These are phyloP conservation scores for Argynnis bischoffii DNA, from an alignment of 2,888 invertebrate genomes.

Conservation along the genomic window DNA sequence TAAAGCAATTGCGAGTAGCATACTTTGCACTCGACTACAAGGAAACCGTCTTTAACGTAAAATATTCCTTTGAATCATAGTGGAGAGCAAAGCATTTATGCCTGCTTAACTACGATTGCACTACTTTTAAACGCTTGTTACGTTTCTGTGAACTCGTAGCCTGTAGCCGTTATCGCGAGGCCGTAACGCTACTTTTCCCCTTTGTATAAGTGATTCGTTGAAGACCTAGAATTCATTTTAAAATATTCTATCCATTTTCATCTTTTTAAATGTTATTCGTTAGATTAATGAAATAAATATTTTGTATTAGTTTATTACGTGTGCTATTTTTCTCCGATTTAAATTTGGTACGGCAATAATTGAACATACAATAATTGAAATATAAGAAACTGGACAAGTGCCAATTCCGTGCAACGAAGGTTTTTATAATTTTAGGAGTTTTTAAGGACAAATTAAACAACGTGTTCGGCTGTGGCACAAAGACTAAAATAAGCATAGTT, in stretches of 20 bases:
- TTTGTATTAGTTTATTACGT: neutral
- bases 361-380: too few relatives aligned
- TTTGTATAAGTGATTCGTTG: constrained; percentile 5
- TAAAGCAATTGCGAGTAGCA: neutral
- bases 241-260: neutral
- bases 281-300: neutral
- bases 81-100: constrained; percentile 14
- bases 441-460: too few relatives aligned
- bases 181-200: constrained; percentile 8
- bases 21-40: neutral
- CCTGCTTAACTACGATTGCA: constrained; percentile 24
- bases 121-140: constrained; percentile 23
- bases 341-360: neutral
- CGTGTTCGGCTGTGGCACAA: too few relatives aligned
- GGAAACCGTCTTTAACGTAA: constrained; percentile 15
- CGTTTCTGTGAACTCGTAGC: constrained; percentile 22
- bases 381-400: too few relatives aligned
- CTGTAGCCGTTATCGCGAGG: constrained; percentile 12
- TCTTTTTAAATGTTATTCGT: too few relatives aligned
- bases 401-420: too few relatives aligned
- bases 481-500: too few relatives aligned
- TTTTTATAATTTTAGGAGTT: too few relatives aligned
- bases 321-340: neutral
- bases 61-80: constrained; percentile 19
- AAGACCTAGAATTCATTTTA: constrained; percentile 7